Evolutionary conservation across 2,113 vertebrate genomes (phyloP).

Genomic region (Megatriorchis doriae): DNA sequence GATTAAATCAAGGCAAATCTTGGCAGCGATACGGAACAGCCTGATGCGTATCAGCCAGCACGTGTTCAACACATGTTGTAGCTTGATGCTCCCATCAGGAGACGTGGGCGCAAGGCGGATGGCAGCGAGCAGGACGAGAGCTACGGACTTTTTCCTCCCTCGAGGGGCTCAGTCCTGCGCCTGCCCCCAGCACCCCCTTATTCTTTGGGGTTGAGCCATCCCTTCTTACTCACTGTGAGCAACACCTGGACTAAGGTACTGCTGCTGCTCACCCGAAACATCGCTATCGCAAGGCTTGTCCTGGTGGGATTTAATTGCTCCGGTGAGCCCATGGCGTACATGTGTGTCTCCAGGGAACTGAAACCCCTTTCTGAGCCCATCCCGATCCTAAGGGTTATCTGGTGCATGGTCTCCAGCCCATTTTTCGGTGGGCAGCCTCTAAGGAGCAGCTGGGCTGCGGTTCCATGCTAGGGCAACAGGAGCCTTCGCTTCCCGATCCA

Average conservation of each 20-base stretch:
- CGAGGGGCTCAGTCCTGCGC: accelerated
- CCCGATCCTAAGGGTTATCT: background rate
- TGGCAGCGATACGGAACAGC: background rate
- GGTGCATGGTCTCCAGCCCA: background rate
- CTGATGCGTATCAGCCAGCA: background rate
- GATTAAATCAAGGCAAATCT: slow-evolving; percentile 35
- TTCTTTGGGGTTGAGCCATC: background rate
- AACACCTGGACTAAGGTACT: background rate
- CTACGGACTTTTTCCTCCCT: background rate
- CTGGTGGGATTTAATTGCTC: background rate
- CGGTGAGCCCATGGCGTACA: background rate
- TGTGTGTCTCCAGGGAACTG: background rate
- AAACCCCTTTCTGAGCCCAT: background rate
- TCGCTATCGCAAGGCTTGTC: accelerated
- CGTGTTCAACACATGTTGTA: background rate
- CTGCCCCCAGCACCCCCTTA: background rate
- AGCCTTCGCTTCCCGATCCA: background rate
- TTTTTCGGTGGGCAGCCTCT: background rate
- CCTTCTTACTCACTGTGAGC: background rate
- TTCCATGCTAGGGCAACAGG: background rate
- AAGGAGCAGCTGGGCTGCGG: background rate
- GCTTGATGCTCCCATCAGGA: background rate
- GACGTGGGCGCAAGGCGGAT: background rate
- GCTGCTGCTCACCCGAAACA: background rate
- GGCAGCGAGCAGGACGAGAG: background rate